phyloP scores from a whole-genome alignment of 2,797 vertebrate genomes.

The Craterocephalus amniculus region DNA sequence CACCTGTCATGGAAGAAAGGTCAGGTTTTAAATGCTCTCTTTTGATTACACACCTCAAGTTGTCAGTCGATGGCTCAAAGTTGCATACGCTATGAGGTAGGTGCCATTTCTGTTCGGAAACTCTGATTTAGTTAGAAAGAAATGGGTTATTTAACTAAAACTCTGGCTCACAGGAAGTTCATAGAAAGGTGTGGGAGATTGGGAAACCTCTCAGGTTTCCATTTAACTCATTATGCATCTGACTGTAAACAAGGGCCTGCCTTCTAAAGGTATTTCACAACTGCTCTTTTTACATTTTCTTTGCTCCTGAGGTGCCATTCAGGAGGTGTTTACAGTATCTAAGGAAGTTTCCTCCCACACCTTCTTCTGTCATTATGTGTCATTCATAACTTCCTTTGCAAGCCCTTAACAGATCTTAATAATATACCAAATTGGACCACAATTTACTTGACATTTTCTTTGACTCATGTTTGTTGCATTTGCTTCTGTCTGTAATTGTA shows the following conservation, averaged over 20 bases:
- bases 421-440: conserved; percentile 36
- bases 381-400: conserved; percentile 59
- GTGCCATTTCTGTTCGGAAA: conserved; percentile 23
- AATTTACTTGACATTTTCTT: conserved; percentile 20
- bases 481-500: conserved; percentile 32
- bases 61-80: conserved; percentile 27
- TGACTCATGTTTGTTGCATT: conserved; percentile 28
- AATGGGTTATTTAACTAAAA: conserved; percentile 14
- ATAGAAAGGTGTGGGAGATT: conserved; percentile 46
- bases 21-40: conserved; percentile 10
- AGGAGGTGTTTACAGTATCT: conserved; percentile 79
- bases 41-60: conserved; percentile 12
- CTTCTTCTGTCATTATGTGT: conserved; percentile 62
- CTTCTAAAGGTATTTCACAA: conserved; percentile 80
- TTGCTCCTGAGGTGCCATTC: conserved; percentile 65
- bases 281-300: conserved; percentile 49
- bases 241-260: conserved; percentile 61
- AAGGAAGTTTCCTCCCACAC: conserved; percentile 83
- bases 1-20: conserved; percentile 17
- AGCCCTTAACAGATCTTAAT: conserved; percentile 53
- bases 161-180: conserved; percentile 14
- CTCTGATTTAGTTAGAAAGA: conserved; percentile 26
- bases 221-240: conserved; percentile 50
- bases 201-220: conserved; percentile 48
- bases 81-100: neutral